Conservation (phyloP, 1,140 invertebrate species). For the Euglossa dilemma region DNA sequence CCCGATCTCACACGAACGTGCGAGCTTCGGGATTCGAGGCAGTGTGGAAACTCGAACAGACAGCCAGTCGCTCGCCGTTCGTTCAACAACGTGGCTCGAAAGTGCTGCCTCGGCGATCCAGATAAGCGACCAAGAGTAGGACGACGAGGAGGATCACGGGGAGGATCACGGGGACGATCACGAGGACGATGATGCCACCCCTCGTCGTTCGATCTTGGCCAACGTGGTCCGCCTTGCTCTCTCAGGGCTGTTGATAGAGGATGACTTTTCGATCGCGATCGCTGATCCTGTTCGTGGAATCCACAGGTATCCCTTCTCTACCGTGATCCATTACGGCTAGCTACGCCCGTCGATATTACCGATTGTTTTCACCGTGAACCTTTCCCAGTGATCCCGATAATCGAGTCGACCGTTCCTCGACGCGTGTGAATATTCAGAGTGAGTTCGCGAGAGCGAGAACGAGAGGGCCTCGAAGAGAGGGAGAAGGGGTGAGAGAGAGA, state of each 20-base stretch:
- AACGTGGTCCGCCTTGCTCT: conserved; percentile 4
- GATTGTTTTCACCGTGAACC: neutral
- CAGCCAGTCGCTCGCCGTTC: conserved; percentile 81
- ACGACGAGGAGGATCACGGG: conserved; percentile 56
- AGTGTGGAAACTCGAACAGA: conserved; percentile 76
- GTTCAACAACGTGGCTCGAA: conserved; percentile 76
- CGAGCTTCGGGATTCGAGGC: conserved; percentile 72
- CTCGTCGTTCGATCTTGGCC: conserved; percentile 31
- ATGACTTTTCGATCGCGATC: neutral
- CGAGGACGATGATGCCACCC: conserved; percentile 33
- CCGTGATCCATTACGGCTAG: neutral
- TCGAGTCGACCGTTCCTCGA: neutral
- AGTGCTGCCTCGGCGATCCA: conserved; percentile 52
- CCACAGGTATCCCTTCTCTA: conserved; percentile 57
- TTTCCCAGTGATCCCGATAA: neutral
- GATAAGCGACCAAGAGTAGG: conserved; percentile 32
- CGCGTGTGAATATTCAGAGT: conserved; percentile 12
- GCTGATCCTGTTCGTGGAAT: conserved; percentile 52
- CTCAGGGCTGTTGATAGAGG: neutral
- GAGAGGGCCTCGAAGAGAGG: no score
- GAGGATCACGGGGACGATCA: conserved; percentile 43
- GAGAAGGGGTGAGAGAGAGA: no score
- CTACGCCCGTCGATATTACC: conserved; percentile 15
- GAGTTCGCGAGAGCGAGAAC: neutral
- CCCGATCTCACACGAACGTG: conserved; percentile 67